Conservation (phyloP, 2,113 vertebrate genomes). For the Candoia aspera region DNA sequence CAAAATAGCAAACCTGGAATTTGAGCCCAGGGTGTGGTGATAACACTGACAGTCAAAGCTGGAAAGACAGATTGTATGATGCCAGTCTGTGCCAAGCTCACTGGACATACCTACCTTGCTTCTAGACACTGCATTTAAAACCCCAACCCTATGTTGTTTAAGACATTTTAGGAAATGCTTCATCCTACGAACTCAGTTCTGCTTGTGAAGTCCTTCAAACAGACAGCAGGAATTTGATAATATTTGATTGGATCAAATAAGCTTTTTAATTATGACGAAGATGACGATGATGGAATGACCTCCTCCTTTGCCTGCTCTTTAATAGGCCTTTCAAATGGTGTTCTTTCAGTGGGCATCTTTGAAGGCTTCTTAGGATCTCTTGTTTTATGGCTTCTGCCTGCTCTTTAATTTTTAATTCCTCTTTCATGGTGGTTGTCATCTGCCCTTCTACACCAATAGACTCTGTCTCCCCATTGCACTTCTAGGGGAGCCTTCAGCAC, state of each 20-base stretch:
- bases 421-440: background rate
- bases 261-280: background rate
- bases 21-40: background rate
- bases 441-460: background rate
- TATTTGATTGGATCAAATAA: background rate
- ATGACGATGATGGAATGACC: background rate
- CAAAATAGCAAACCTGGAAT: background rate
- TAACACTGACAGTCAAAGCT: background rate
- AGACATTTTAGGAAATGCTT: background rate
- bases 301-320: background rate
- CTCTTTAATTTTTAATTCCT: background rate
- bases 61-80: background rate
- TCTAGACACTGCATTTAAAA: background rate
- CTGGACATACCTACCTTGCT: background rate
- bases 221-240: background rate
- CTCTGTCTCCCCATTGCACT: background rate
- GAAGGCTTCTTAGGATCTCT: background rate
- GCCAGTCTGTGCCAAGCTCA: background rate
- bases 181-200: background rate
- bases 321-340: background rate
- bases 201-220: background rate
- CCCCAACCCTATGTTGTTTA: background rate
- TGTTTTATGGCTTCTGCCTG: background rate
- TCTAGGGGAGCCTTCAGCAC: background rate
- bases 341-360: background rate